Base-by-base conservation (phyloP, 64 coral and sea anemone genomes). In the Stichodactyla helianthus region DNA sequence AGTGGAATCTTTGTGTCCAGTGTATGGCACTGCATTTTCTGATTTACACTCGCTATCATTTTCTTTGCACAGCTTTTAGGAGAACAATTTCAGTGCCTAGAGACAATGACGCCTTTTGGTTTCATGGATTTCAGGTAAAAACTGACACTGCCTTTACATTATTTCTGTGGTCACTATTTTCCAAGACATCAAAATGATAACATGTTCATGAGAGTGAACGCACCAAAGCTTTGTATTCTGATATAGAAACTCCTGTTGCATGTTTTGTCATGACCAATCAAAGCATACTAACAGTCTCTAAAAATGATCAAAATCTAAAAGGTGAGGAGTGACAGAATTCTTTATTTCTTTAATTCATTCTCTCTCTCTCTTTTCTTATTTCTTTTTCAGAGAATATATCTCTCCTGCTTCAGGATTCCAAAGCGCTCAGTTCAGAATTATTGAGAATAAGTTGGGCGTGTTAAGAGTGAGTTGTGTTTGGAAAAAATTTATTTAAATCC, bases 371-470 rank as follows among this genome's bases (percentile, higher is more conserved):
- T 65, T 31, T 74, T 4, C 14, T 58, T 2, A 58, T 31, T 31
- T 11, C 11, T 1, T 6, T 84, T 94, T 51, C 62, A 99, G 97
- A 74, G 91, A 95, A 77, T 91, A 99, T 51, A 77, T 99, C 11
- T 89, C 93, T 44, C 97, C 97, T 17, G 93, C 97, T 19, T 99
- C 97, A 51, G 97, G 97, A 83, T 99, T 99, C 52, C 97, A 99
- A 76, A 99, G 97, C 56, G 82, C 89, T 27, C 97, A 99, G 82
- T 99, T 99, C 83, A 89, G 97, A 50, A 77, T 99, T 1, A 81
- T 99, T 9, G 97, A 99, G 77, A 99, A 99, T 79, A 99, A 99
- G 82, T 61, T 99, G 55, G 97, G 97, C 18, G 86, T 99, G 0
- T 63, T 64, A 4, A 94, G 93, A 88, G 96, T 98, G 70, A 71